Conservation (phyloP, 2,113 vertebrate genomes). For the Fukomys damarensis region DNA sequence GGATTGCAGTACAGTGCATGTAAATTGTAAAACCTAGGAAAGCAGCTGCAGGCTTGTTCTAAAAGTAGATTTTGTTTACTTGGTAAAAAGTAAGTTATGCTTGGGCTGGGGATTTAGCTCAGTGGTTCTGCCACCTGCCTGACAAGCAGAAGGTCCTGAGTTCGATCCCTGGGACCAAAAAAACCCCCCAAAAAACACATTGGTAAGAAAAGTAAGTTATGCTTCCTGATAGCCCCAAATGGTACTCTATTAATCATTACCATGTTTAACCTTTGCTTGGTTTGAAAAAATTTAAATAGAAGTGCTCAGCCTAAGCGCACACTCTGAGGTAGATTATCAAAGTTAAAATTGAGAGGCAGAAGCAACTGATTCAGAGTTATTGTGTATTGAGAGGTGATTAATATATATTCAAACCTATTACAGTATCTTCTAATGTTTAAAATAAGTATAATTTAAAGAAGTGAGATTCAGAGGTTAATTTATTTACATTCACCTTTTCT, state of each 20-base stretch:
- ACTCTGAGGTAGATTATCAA: not conserved
- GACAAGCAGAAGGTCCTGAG: no score
- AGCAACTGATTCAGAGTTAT: slow-evolving; percentile 38
- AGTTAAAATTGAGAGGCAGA: slow-evolving; percentile 31
- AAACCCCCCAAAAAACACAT: no score
- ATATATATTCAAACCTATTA: not conserved
- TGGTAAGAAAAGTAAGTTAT: not conserved
- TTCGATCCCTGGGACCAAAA: no score
- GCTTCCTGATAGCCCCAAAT: not conserved
- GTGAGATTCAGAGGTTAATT: not conserved
- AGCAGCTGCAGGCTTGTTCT: not conserved
- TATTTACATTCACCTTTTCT: not conserved
- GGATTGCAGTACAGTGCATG: not conserved
- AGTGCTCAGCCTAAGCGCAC: not conserved
- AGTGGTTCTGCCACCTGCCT: no score
- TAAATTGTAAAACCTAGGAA: not conserved
- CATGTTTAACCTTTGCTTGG: slow-evolving; percentile 29
- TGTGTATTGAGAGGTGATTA: not conserved
- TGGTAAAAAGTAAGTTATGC: not conserved
- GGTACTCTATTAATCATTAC: slow-evolving; percentile 5
- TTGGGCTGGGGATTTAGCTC: no score
- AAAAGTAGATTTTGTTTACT: not conserved
- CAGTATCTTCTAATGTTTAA: slow-evolving; percentile 38
- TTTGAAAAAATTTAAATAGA: slow-evolving; percentile 12
- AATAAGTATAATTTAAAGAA: not conserved